Conservation (phyloP, 2,888 invertebrate species). For the Sympetrum striolatum region DNA sequence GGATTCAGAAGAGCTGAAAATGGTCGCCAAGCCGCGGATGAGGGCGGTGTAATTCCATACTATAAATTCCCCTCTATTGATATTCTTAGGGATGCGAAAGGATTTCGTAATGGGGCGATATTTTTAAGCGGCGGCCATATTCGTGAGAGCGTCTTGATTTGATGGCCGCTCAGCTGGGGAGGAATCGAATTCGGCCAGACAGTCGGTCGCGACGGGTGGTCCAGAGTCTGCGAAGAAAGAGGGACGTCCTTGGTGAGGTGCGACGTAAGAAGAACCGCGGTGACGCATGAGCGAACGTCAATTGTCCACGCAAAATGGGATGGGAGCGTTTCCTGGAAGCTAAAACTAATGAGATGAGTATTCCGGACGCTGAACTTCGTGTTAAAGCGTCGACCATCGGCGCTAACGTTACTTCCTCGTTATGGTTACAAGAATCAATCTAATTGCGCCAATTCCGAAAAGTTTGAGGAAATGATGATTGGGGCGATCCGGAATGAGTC, state of each 20-base stretch:
- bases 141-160: not conserved
- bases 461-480: too few relatives aligned
- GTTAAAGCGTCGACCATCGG: not conserved
- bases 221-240: not conserved
- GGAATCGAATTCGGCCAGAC: not conserved
- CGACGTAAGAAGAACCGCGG: not conserved
- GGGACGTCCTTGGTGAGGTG: not conserved
- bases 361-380: not conserved
- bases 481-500: too few relatives aligned
- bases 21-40: too few relatives aligned
- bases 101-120: not conserved
- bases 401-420: not conserved
- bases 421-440: not conserved
- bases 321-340: not conserved
- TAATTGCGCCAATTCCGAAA: too few relatives aligned
- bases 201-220: not conserved
- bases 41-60: too few relatives aligned
- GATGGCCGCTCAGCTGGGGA: not conserved
- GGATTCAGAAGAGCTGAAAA: too few relatives aligned
- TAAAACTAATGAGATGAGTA: conserved; percentile 1
- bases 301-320: not conserved
- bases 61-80: too few relatives aligned
- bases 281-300: conserved; percentile 3
- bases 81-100: not conserved
- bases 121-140: not conserved